Evolutionary conservation across 2,888 invertebrate genomes (phyloP), one percentile per base, ranked within the genome.

Genomic region (Dorcus parallelipipedus): DNA sequence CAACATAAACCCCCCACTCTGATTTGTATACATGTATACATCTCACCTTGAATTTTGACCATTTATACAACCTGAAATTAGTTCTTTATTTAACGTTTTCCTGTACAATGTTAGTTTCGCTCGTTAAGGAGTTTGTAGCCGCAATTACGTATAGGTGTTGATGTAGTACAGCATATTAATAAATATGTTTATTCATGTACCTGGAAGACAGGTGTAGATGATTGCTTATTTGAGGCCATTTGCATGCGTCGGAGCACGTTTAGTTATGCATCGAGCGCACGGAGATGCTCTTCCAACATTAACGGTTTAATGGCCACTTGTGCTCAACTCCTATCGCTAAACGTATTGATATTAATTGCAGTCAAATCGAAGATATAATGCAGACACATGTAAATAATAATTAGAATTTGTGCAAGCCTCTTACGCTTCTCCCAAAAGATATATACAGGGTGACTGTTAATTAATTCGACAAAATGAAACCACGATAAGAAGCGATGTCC

Each of bases 191-290:
- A 54, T 54, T 48, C 54, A 48, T 48, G 48, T 54, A 40, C 20
- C 54, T 39, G 48, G 23, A 47, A 48, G 47, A 48, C 54, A 54
- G 48, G 48, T 54, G 54, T 54, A 48, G 48, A 48, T 48, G 54
- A 48, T 54, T 38, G 23, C 48, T 54, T 54, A 54, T 54, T 54
- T 54, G 39, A 54, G 47, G 33, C 39, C 54, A 43, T 54, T 54
- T 54, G 54, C 54, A 54, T 54, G 54, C 54, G 47, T 48, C 40
- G 54, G 39, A 47, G 39, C 48, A 10, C 26, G 40, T n/a, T 54
- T 54, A 10, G 48, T 54, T 54, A 54, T 47, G 54, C 54, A 54
- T 54, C 40, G 48, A 17, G 40, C 33, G 48, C 54, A 48, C 47
- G 47, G 38, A 53, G 48, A 54, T 10, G 26, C 17, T 54, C 54